Base-by-base conservation (phyloP, 1,140 invertebrate genomes). In the Drosophila pruinosa region DNA sequence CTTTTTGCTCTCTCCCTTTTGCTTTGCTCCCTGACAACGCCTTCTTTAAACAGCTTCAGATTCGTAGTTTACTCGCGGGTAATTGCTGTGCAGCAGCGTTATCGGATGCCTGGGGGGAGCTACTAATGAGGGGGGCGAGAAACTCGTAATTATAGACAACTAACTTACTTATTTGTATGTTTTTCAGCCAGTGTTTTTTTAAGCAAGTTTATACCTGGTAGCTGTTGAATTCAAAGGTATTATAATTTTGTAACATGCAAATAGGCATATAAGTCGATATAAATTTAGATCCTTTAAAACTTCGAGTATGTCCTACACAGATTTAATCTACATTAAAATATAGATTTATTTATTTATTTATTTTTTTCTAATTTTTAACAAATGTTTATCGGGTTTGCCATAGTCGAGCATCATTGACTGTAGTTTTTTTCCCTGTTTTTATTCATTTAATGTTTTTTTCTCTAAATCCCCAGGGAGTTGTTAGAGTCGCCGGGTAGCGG, bases 51-150 rank as follows among this genome's bases (percentile, higher is more conserved):
- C 45, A 58, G 59, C 59, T 72, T 67, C 26, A 58, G 28, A 68
- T 68, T 61, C 43, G 36, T 63, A 48, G 24, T 74, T 74, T 56
- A 57, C 50, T 71, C 58, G 72, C 68, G 68, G 39, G 38, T 75
- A 75, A 71, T 65, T 71, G 61, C 67, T 70, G 50, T 38, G 28
- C 48, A 63, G 21, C 43, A 64, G 12, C 50, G 31, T 71, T 50
- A 64, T 57, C 21, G 8, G 28, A 50, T 58, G 28, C 31, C 17
- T 1, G 6, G 38, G 28, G 31, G 28, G 10, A 28, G 34, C 4
- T 41, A n/a, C 34, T 56, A 45, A 56, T 47, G 22, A 45, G n/a
- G 19, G 21, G 21, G 41, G 43, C 31, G 26, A 28, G 1, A 8
- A 8, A 24, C 10, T 45, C 21, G 38, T 19, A 43, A 14, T 8